These are phyloP conservation scores for Chaetodon trifasciatus DNA, from an alignment of 2,797 vertebrate species.

Conservation along the genomic window DNA sequence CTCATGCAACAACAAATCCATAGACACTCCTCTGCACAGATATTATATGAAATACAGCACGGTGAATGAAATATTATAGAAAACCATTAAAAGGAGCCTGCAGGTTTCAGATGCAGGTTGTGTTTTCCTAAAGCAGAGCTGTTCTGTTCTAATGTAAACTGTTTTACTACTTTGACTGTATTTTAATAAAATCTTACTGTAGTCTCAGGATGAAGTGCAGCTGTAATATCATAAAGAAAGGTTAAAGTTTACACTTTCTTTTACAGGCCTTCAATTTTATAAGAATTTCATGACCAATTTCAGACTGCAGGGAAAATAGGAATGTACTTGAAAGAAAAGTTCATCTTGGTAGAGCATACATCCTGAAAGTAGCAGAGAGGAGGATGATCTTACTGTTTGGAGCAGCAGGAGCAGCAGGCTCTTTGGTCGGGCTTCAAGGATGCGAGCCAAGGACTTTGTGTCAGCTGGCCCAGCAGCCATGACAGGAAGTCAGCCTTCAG, in stretches of 20 bases:
- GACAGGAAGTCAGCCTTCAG: constrained; percentile 86
- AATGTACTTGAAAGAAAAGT: neutral
- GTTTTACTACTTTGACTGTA: neutral
- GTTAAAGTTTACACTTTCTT: neutral
- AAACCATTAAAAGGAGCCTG: neutral
- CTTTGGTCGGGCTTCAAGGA: constrained; percentile 72
- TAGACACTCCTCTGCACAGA: neutral
- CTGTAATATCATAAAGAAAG: neutral
- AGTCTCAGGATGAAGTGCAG: neutral
- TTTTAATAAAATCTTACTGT: neutral
- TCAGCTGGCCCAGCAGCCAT: constrained; percentile 82
- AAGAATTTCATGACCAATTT: neutral
- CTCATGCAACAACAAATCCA: neutral
- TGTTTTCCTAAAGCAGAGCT: neutral
- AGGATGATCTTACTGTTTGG: constrained; percentile 59
- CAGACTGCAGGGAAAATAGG: neutral
- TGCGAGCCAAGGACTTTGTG: constrained; percentile 76
- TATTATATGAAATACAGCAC: neutral
- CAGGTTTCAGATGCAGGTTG: neutral
- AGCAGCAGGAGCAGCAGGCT: constrained; percentile 71
- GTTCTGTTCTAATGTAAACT: neutral
- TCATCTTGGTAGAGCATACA: constrained; percentile 10
- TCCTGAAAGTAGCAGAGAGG: constrained; percentile 46
- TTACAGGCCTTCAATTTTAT: neutral
- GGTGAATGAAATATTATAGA: neutral